phyloP scores from a whole-genome alignment of 53 echinoderm and acorn worm genomes.

The Apostichopus leukothele region DNA sequence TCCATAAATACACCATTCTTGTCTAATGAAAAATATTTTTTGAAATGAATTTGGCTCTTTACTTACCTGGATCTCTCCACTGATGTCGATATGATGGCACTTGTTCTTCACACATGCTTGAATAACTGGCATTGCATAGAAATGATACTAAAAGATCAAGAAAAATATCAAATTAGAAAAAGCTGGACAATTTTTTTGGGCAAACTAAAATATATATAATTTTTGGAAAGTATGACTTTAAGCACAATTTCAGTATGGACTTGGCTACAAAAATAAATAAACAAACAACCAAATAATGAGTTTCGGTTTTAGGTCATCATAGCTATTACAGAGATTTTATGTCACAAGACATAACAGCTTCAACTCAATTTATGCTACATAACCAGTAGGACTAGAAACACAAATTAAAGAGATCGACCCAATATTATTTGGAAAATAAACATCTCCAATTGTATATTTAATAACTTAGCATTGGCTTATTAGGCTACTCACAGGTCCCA shows the following conservation, averaged over 20 bases:
- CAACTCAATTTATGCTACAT: too few relatives aligned
- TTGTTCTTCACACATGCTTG: conserved; percentile 43
- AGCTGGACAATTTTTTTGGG: background rate
- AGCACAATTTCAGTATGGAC: too few relatives aligned
- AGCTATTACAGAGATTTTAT: too few relatives aligned
- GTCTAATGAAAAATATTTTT: background rate
- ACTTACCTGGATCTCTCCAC: conserved; percentile 42
- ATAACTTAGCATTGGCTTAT: background rate
- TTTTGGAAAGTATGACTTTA: too few relatives aligned
- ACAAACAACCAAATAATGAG: too few relatives aligned
- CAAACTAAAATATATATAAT: background rate
- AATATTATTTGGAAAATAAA: too few relatives aligned
- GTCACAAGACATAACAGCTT: too few relatives aligned
- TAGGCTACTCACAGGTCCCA: conserved; percentile 40
- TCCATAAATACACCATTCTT: background rate
- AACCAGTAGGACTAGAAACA: too few relatives aligned
- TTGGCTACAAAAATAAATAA: too few relatives aligned
- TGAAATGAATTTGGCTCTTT: background rate
- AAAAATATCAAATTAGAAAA: background rate
- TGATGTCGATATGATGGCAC: conserved; percentile 36
- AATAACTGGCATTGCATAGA: conserved; percentile 41
- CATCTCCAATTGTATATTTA: background rate
- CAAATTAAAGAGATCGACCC: too few relatives aligned
- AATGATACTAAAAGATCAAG: conserved; percentile 13
- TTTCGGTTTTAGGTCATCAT: too few relatives aligned